Conservation (phyloP, 2,888 invertebrate species). For the Amphiduros pacificus region DNA sequence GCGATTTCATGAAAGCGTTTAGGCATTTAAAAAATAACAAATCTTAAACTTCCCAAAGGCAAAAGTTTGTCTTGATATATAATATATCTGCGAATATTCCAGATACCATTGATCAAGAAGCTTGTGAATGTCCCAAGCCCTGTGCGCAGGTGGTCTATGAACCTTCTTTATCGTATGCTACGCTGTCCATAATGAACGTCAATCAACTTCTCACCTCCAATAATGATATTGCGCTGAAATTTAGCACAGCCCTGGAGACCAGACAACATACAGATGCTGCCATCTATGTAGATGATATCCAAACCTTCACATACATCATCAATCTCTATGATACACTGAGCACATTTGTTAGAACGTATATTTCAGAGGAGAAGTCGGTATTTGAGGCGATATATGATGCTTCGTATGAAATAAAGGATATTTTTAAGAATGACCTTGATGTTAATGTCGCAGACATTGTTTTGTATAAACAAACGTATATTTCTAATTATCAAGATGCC, state of each 20-base stretch:
- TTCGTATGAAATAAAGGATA: conserved; percentile 15
- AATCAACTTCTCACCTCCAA: conserved; percentile 25
- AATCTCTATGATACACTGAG: conserved; percentile 16
- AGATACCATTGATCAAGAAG: background rate
- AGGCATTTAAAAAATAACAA: no score
- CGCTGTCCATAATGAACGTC: conserved; percentile 28
- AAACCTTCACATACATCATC: conserved; percentile 12
- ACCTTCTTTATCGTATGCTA: conserved; percentile 30
- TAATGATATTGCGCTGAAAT: conserved; percentile 20
- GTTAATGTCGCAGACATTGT: conserved; percentile 13
- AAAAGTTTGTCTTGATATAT: no score
- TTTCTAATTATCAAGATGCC: conserved; percentile 5
- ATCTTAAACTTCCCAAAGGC: no score
- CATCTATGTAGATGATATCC: conserved; percentile 21
- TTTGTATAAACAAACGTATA: conserved; percentile 12
- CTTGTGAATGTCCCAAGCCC: conserved; percentile 31
- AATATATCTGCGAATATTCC: no score
- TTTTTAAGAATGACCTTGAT: conserved; percentile 20
- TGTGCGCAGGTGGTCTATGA: conserved; percentile 34
- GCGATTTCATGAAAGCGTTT: no score
- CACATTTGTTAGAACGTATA: conserved; percentile 20
- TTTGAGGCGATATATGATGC: conserved; percentile 18
- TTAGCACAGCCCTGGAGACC: conserved; percentile 21
- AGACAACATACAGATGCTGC: conserved; percentile 17
- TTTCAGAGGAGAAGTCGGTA: conserved; percentile 24